These are phyloP conservation scores for Xiphophorus hellerii DNA, from an alignment of 2,113 vertebrate species.

Conservation along the genomic window DNA sequence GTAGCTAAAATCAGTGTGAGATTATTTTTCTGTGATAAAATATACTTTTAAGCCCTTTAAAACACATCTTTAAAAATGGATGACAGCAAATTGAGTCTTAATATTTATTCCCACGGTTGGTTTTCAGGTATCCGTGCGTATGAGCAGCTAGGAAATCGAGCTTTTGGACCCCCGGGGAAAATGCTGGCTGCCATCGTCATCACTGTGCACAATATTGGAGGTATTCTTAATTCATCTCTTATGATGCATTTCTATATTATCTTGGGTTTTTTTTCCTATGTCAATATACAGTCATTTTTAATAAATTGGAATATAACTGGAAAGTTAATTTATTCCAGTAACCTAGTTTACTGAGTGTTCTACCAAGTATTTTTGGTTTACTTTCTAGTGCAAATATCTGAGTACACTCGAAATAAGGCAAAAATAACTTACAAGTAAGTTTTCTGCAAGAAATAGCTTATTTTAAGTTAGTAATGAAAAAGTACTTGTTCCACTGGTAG, in stretches of 20 bases:
- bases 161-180: conserved; percentile 84
- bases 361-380: not conserved
- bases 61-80: too few relatives aligned
- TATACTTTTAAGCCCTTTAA: not conserved
- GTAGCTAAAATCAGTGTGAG: not conserved
- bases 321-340: not conserved
- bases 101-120: not conserved
- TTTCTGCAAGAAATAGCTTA: too few relatives aligned
- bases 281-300: not conserved
- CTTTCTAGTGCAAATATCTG: too few relatives aligned
- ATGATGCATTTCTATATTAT: not conserved
- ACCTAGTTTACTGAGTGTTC: not conserved
- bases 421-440: too few relatives aligned
- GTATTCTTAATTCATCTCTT: conserved; percentile 28
- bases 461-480: too few relatives aligned
- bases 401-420: too few relatives aligned
- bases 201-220: conserved; percentile 88
- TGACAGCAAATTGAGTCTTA: not conserved
- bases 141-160: conserved; percentile 86
- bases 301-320: not conserved
- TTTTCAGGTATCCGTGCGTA: conserved; percentile 85
- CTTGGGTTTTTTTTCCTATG: too few relatives aligned
- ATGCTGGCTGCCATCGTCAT: conserved; percentile 82
- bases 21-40: not conserved
- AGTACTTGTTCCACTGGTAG: too few relatives aligned